Conservation (phyloP, 1,140 invertebrate species). For the Rhopalosiphum padi region DNA sequence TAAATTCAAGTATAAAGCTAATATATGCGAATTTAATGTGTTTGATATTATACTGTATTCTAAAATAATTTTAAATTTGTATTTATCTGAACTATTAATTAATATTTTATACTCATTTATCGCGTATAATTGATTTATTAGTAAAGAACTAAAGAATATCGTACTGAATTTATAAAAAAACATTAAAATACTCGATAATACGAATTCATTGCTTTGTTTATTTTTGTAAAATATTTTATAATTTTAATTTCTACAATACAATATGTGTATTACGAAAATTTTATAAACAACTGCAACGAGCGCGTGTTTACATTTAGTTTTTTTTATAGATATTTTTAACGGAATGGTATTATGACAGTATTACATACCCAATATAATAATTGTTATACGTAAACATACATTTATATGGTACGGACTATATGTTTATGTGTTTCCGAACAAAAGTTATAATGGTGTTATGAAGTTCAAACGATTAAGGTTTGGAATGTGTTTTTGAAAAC, state of each 20-base stretch:
- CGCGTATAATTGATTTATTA: background rate
- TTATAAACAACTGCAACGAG: background rate
- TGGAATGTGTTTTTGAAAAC: conserved; percentile 35
- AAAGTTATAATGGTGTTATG: conserved; percentile 17
- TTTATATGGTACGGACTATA: background rate
- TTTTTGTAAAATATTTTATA: background rate
- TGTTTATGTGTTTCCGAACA: background rate
- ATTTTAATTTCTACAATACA: background rate
- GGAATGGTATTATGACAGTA: background rate
- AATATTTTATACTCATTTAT: background rate
- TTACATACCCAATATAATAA: background rate
- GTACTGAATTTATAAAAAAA: background rate
- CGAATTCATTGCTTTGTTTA: background rate
- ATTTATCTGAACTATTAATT: background rate
- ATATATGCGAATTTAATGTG: background rate
- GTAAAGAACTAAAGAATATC: background rate
- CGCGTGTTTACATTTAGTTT: background rate
- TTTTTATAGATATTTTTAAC: background rate
- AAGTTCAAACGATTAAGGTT: background rate
- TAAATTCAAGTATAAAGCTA: background rate
- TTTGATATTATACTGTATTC: background rate
- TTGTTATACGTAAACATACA: background rate
- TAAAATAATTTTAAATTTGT: background rate
- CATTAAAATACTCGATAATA: too few relatives aligned
- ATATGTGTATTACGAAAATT: background rate